Conservation (phyloP, 2,888 invertebrate species). For the Auanema freiburgensis region DNA sequence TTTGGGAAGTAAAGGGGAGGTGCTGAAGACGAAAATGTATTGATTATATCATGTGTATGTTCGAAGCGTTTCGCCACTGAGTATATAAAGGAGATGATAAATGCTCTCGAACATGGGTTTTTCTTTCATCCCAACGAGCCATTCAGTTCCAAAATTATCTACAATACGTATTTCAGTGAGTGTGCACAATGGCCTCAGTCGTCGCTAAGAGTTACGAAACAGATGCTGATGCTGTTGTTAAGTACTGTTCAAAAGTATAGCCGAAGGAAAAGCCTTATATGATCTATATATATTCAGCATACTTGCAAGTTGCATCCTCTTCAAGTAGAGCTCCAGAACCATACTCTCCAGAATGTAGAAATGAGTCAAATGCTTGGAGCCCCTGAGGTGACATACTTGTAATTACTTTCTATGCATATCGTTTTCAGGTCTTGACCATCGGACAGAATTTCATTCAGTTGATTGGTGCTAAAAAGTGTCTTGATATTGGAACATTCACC, state of each 20-base stretch:
- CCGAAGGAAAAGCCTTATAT: neutral
- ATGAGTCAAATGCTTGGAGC: conserved; percentile 43
- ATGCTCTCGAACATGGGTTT: no score
- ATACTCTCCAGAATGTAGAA: conserved; percentile 36
- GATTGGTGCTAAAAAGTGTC: conserved; percentile 37
- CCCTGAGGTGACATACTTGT: conserved; percentile 35
- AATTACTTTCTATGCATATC: neutral
- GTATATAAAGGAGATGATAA: no score
- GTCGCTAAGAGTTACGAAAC: conserved; percentile 37
- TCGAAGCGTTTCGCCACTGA: no score
- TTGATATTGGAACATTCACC: conserved; percentile 64
- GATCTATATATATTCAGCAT: conserved; percentile 16
- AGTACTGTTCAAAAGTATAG: conserved; percentile 40
- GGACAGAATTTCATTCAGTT: conserved; percentile 49
- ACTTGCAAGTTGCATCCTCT: conserved; percentile 33
- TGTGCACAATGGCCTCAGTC: neutral
- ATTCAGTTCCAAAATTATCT: no score
- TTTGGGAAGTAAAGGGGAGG: no score
- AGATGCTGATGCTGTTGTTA: conserved; percentile 39
- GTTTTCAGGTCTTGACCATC: conserved; percentile 34
- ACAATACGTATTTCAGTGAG: no score
- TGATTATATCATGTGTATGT: no score
- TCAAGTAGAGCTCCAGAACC: conserved; percentile 40
- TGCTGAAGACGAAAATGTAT: no score
- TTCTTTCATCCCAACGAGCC: no score